A percentile compares a stretch with the other conserved stretches of the same genome.
Conservation (phyloP, 2,797 vertebrate species). For the Rhadinocentrus ornatus region DNA sequence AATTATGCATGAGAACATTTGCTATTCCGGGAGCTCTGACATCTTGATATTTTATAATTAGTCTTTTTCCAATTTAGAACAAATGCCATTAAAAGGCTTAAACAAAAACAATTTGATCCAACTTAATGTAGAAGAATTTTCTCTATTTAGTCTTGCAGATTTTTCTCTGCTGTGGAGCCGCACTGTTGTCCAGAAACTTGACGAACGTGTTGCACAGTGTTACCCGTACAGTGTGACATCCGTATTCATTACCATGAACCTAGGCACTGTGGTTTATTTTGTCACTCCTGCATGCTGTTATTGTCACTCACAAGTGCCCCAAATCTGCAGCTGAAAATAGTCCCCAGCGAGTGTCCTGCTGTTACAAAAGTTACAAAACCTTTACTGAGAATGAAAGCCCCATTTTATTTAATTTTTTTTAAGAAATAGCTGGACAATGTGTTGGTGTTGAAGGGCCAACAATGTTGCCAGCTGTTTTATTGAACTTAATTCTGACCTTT, state of each 20-base stretch:
- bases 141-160: not conserved
- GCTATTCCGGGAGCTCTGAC: slow-evolving; percentile 46
- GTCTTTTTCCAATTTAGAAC: slow-evolving; percentile 1
- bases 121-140: not conserved
- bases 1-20: slow-evolving; percentile 64
- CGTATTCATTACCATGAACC: slow-evolving; percentile 4
- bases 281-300: slow-evolving; percentile 3
- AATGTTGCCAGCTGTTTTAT: too few relatives aligned
- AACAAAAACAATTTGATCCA: slow-evolving; percentile 1
- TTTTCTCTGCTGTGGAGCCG: not conserved
- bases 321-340: slow-evolving; percentile 4
- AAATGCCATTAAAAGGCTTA: slow-evolving; percentile 4
- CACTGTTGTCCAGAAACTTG: not conserved
- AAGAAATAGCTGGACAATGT: not conserved
- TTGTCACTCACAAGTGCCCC: slow-evolving; percentile 1
- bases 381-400: not conserved
- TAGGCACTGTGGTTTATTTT: not conserved
- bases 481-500: not conserved
- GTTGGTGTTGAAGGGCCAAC: not conserved
- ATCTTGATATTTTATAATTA: slow-evolving; percentile 29
- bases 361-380: not conserved
- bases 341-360: not conserved
- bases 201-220: not conserved
- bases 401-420: not conserved
- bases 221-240: not conserved